Conservation (phyloP, 2,113 vertebrate genomes). For the Callithrix jacchus region DNA sequence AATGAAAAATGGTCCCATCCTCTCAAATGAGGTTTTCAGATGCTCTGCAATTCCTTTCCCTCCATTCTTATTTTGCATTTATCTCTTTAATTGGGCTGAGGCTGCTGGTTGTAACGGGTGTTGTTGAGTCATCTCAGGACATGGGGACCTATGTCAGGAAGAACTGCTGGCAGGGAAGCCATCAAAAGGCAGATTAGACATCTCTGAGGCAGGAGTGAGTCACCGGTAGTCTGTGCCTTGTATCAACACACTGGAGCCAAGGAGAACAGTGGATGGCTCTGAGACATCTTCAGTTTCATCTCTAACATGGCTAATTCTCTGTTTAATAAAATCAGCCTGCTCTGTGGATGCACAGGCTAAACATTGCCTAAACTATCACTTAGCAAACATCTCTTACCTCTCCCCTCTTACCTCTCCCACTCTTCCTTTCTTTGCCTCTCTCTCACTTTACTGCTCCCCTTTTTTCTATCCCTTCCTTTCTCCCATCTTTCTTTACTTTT, state of each 20-base stretch:
- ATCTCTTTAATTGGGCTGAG: neutral
- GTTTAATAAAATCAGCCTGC: neutral
- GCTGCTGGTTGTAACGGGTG: neutral
- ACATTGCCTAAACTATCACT: too few species aligned
- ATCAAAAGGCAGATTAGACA: neutral
- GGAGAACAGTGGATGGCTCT: neutral
- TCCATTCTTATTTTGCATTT: neutral
- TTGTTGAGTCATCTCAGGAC: slow-evolving; percentile 62
- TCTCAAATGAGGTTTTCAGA: neutral
- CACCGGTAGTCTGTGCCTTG: neutral
- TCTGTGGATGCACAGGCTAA: too few species aligned
- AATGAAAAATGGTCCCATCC: neutral
- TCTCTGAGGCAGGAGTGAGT: neutral
- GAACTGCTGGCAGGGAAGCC: neutral
- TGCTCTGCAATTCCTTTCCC: neutral
- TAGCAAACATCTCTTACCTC: neutral
- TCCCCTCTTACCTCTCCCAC: neutral
- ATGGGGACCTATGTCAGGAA: slow-evolving; percentile 27
- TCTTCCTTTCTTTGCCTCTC: neutral
- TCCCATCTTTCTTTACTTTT: neutral
- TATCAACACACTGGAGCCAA: neutral
- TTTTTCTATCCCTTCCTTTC: too few species aligned
- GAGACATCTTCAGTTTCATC: neutral
- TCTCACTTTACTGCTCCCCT: neutral
- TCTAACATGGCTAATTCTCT: neutral